Base-by-base conservation (phyloP, 1,140 invertebrate species). In the Zaprionus kolodkinae region DNA sequence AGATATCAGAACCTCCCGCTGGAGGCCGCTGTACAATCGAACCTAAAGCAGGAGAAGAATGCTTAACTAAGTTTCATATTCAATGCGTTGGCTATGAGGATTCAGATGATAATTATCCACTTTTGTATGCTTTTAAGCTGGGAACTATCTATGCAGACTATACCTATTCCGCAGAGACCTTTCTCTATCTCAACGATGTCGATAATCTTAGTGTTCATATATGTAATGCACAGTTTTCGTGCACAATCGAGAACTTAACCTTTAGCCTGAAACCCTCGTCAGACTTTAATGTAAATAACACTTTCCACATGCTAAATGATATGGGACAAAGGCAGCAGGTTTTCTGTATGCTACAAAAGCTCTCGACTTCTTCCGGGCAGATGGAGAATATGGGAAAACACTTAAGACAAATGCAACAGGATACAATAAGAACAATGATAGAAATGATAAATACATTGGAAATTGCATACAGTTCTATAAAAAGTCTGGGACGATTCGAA, bases 391-490 rank as follows among this genome's bases (percentile, higher is more conserved):
- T 65, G 12, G 27, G 21, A 21, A 33, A 21, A 6, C 38, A 17
- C 2, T 30, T 38, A 3, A n/a, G 36, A 9, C 13, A 30, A 7
- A 61, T 68, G 7, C 4, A 60, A 52, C 3, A 13, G 1, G 66
- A 68, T 30, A 17, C 11, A 38, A 6, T 43, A 0, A 6, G 1
- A 6, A n/a, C 40, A 7, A 27, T 50, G 12, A 2, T 66, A 1
- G 69, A 57, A 48, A 65, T 72, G 25, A 12, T 66, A 9, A 72
- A 72, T 36, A 57, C 62, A 0, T 25, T 72, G 36, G 33, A 57
- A 36, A 50, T 65, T 12, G 52, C 33, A 3, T 3, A 50, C 1
- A 33, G 10, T 9, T 38, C 2, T 27, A 21, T 66, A 4, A n/a
- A 30, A 7, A 2, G 0, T 48, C 1, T 64, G 7, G n/a, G 5